Base-by-base conservation (phyloP, 2,113 vertebrate genomes). In the Alectura lathami region DNA sequence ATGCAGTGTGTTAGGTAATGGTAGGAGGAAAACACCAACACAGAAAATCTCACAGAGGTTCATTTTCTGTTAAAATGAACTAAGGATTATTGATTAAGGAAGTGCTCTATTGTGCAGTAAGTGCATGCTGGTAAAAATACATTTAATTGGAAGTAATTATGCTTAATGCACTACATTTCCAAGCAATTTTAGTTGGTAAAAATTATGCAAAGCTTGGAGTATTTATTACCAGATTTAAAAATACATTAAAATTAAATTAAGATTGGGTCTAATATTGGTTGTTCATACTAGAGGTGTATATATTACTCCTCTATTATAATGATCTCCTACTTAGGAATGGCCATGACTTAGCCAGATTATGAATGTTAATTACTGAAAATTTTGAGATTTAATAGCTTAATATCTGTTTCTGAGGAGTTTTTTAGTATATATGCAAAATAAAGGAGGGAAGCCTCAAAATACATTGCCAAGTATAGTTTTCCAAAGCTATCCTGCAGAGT, bases 61-160 rank as follows among this genome's bases (percentile, higher is more conserved):
- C 94, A 11, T 83, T 91, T 97, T 84, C 76, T 90, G 22, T 95
- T 93, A 88, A 91, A 83, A 30, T 40, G n/a, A 89, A 29, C 53
- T 63, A 42, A 20, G 23, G 64, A 68, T 45, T 91, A 22, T 68
- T 82, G 60, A 81, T 62, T 67, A 94, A 87, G 17, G 48, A 47
- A 24, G 14, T 68, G 23, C 43, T 62, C 68, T 54, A 3, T 24
- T 26, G 45, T 50, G 15, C 45, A 48, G 29, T 24, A 69, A 9
- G n/a, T 64, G 29, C 47, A 38, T 70, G 34, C 87, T 53, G 70
- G 6, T 73, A 93, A 94, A 93, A 92, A 67, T 48, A 42, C 30
- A n/a, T 89, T 91, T 67, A 70, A 50, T 87, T 51, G 21, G 29
- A 82, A 26, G 21, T 38, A 45, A 66, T 87, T 73, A 11, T 83